phyloP scores from a whole-genome alignment of 2,888 invertebrate species.

The Drosophila mimetica region DNA sequence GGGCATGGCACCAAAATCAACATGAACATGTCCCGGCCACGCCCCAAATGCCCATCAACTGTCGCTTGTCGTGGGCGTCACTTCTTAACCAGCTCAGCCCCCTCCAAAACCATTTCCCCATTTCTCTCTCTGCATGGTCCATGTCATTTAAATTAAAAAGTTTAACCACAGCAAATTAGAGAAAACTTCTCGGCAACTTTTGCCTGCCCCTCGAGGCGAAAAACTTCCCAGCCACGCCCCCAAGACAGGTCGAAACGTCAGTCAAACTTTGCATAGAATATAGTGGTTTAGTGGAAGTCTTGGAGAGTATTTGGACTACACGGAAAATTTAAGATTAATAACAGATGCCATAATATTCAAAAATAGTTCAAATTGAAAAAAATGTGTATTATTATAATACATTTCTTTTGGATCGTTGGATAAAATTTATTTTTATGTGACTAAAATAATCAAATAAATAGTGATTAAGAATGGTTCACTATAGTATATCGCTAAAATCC shows the following conservation, averaged over 20 bases:
- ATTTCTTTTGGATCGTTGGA: too few species aligned
- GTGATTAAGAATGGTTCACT: too few species aligned
- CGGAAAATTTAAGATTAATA: neutral
- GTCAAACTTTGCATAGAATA: slow-evolving; percentile 29
- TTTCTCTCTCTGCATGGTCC: slow-evolving; percentile 40
- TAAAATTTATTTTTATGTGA: too few species aligned
- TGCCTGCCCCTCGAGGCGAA: slow-evolving; percentile 24
- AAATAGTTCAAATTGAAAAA: too few species aligned
- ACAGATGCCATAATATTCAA: too few species aligned
- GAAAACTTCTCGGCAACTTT: slow-evolving; percentile 46
- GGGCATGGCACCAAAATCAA: slow-evolving; percentile 64
- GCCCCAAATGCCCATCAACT: slow-evolving; percentile 66
- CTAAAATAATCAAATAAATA: too few species aligned
- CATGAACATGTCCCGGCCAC: slow-evolving; percentile 52
- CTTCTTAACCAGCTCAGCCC: slow-evolving; percentile 30
- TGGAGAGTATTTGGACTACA: slow-evolving; percentile 13
- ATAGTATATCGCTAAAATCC: too few species aligned
- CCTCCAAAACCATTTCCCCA: neutral
- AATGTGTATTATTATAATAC: too few species aligned
- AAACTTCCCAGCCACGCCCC: slow-evolving; percentile 57
- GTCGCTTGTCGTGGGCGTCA: slow-evolving; percentile 63
- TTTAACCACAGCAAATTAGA: slow-evolving; percentile 60
- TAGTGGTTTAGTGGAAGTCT: slow-evolving; percentile 9
- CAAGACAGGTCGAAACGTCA: slow-evolving; percentile 47
- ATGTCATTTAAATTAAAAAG: slow-evolving; percentile 80